phyloP scores from a whole-genome alignment of 2,797 vertebrate species.

The Buphagus erythrorhynchus region DNA sequence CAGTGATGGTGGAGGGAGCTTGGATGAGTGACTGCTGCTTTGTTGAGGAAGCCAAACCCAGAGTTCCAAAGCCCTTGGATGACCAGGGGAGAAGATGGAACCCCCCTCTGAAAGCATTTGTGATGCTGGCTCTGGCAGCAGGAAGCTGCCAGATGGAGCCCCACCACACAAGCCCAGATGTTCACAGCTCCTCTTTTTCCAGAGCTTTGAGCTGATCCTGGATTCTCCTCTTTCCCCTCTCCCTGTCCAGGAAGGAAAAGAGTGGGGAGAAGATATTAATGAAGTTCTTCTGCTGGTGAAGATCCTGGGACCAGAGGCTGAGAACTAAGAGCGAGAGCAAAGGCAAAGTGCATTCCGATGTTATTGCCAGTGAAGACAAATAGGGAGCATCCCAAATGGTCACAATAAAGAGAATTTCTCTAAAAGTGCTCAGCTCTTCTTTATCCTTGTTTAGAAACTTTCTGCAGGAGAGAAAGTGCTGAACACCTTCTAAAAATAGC shows the following conservation, averaged over 20 bases:
- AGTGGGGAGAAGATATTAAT: rapidly evolving
- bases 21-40: no score
- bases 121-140: neutral
- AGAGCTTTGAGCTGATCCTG: neutral
- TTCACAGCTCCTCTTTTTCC: neutral
- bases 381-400: neutral
- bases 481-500: neutral
- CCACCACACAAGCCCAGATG: neutral
- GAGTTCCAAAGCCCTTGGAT: neutral
- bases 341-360: neutral
- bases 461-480: neutral
- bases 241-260: neutral
- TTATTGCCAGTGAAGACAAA: neutral
- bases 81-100: neutral
- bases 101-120: rapidly evolving
- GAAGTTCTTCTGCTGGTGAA: neutral
- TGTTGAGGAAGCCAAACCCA: neutral
- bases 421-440: neutral
- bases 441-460: neutral
- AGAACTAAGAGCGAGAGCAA: neutral
- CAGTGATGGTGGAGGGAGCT: neutral
- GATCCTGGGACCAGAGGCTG: neutral
- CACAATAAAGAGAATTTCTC: neutral
- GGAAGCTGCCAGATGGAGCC: neutral
- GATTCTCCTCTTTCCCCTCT: neutral